phyloP scores from a whole-genome alignment of 2,113 vertebrate species.

The Mirounga angustirostris region DNA sequence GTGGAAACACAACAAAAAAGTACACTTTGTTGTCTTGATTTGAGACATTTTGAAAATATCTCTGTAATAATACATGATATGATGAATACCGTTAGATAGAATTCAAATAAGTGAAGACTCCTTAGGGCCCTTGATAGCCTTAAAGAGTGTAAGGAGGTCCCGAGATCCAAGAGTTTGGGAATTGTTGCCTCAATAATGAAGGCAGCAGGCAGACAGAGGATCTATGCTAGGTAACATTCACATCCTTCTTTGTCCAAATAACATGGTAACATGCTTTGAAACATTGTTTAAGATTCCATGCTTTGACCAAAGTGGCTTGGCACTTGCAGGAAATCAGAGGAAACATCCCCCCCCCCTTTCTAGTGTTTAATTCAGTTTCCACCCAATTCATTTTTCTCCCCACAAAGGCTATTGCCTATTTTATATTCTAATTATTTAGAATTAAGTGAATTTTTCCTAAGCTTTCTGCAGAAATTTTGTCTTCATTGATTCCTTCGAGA shows the following conservation, averaged over 20 bases:
- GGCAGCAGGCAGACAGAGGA: background rate
- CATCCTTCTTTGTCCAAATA: background rate
- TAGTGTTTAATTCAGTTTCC: slow-evolving; percentile 19
- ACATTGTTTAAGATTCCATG: background rate
- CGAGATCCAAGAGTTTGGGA: background rate
- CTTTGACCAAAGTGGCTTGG: background rate
- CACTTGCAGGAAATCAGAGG: background rate
- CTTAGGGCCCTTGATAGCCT: background rate
- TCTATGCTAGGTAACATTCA: background rate
- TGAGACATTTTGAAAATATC: slow-evolving; percentile 24
- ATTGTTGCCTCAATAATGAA: background rate
- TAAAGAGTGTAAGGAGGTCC: background rate
- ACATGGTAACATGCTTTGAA: background rate
- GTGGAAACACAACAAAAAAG: background rate
- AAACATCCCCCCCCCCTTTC: background rate
- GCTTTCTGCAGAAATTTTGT: slow-evolving; percentile 29
- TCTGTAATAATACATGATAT: slow-evolving; percentile 1
- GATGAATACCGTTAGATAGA: background rate
- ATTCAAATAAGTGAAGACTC: background rate
- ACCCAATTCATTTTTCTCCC: background rate
- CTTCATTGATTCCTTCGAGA: slow-evolving; percentile 43
- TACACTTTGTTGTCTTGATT: background rate
- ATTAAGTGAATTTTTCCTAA: background rate
- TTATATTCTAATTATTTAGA: slow-evolving; percentile 41
- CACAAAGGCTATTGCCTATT: background rate